Evolutionary conservation across 2,113 vertebrate species (phyloP).

Genomic region (Strix aluco): DNA sequence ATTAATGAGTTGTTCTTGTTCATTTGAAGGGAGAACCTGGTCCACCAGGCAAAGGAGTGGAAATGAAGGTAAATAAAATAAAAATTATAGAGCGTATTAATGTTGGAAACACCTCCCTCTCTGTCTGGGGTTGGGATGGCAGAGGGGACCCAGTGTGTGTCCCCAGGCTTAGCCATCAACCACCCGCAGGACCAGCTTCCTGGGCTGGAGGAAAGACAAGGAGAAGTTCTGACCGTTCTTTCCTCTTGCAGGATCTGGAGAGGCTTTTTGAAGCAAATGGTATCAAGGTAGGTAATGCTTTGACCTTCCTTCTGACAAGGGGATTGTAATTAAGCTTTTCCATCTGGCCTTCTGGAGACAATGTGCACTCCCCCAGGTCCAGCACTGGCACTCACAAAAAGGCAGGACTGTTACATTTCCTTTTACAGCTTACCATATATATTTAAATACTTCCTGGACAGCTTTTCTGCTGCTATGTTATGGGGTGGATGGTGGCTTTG

Average conservation of each 20-base stretch:
- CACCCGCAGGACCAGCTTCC: not conserved
- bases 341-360: not conserved
- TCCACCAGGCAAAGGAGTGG: conserved; percentile 50
- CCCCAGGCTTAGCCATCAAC: not conserved
- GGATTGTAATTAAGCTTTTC: not conserved
- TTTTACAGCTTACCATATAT: not conserved
- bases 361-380: not conserved
- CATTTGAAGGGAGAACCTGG: conserved; percentile 57
- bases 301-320: not conserved
- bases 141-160: not conserved
- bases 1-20: not conserved
- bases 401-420: not conserved
- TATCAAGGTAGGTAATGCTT: conserved; percentile 76
- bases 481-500: not conserved
- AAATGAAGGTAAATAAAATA: conserved; percentile 62
- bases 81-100: not conserved
- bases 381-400: not conserved
- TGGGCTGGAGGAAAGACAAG: not conserved
- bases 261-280: conserved; percentile 86
- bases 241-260: conserved; percentile 81
- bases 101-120: not conserved
- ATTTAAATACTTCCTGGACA: not conserved
- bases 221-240: not conserved
- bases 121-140: not conserved
- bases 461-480: not conserved